Conservation (phyloP, 2,113 vertebrate species). For the Macrotus californicus region DNA sequence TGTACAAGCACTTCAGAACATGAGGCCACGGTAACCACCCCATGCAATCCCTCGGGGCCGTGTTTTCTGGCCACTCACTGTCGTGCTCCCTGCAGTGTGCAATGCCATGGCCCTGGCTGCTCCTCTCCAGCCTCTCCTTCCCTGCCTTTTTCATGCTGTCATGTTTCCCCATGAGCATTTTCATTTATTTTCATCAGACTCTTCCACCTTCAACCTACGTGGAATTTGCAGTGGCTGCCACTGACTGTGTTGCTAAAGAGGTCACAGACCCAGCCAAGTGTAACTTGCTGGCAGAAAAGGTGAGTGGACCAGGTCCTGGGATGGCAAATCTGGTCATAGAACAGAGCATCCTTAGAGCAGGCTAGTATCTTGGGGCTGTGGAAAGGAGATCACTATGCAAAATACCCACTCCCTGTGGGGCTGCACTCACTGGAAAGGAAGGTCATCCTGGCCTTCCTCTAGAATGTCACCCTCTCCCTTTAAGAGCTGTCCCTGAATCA, state of each 20-base stretch:
- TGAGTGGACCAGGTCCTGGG: conserved; percentile 62
- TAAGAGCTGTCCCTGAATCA: background rate
- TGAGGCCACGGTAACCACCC: background rate
- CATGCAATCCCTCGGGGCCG: fast-evolving
- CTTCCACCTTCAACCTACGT: background rate
- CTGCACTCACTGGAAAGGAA: no score
- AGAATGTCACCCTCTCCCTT: background rate
- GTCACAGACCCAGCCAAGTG: conserved; percentile 62
- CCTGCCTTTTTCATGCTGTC: background rate
- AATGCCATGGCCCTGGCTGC: fast-evolving
- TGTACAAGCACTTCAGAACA: background rate
- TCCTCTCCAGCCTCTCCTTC: background rate
- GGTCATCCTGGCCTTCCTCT: background rate
- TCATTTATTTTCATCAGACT: conserved; percentile 61
- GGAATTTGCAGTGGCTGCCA: conserved; percentile 79
- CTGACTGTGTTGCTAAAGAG: conserved; percentile 71
- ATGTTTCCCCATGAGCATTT: background rate
- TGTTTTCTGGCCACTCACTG: background rate
- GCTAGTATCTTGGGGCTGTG: background rate
- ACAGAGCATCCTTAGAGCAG: background rate
- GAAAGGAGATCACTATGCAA: background rate
- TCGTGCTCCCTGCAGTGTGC: background rate
- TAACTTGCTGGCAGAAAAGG: conserved; percentile 69
- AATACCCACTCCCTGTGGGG: background rate
- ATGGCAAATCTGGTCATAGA: background rate